Evolutionary conservation across 2,888 invertebrate genomes (phyloP), one percentile per base, ranked within the genome.

Genomic region (Erebia palarica): DNA sequence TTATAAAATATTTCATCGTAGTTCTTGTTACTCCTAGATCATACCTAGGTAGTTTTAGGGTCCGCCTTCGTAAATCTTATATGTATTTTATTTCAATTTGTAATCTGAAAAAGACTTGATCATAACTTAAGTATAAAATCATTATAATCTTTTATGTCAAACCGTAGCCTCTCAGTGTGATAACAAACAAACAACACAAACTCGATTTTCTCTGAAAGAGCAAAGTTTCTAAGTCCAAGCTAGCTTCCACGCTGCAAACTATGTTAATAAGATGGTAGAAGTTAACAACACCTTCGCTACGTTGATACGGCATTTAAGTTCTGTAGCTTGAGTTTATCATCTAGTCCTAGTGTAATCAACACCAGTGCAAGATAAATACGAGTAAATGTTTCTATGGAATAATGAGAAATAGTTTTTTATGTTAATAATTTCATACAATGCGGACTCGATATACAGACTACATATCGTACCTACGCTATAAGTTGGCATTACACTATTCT

Each of bases 151-250:
- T 13, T 58, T 13, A 7, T 5, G 36, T 36, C 2, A 58, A 58
- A 58, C 3, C 2, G 13, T 57, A 1, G 57, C 57, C 57, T 57
- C 21, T 21, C 13, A 57, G 57, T 71, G 57, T 58, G 59, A 55
- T 66, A 69, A 60, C n/a, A n/a, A 44, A 11, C 11, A 16, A 70
- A 58, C 65, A 65, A 70, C 68, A 58, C 44, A 70, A 74, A 73
- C 70, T 74, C 66, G 57, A 73, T 73, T 71, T 71, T 57, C 71
- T 67, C 27, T n/a, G 11, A 18, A 65, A 59, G 9, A 69, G 18
- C 55, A 16, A 58, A 64, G 69, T 63, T 67, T 11, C 16, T n/a
- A n/a, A n/a, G 9, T 47, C 61, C 57, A n/a, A 27, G 63, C 36
- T 58, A 61, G 21, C 58, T 18, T 18, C 27, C 36, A 60, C 61